A percentile compares a stretch with the other conserved stretches of the same genome.
These are phyloP conservation scores for Guaruba guarouba DNA, from an alignment of 2,113 vertebrate genomes.

Conservation along the genomic window DNA sequence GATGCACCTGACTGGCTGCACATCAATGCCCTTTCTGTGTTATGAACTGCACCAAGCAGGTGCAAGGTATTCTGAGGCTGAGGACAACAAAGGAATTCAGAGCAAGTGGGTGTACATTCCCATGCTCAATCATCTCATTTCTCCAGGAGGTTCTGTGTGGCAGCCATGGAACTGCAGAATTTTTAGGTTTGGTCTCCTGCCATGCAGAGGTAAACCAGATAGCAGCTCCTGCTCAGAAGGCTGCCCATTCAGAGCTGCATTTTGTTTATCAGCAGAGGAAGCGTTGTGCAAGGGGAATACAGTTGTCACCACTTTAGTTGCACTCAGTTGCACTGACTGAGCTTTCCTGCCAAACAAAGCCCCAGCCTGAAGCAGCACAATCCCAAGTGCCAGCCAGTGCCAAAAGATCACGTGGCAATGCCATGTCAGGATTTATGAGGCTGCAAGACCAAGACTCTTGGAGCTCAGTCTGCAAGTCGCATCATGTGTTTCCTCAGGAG, in stretches of 20 bases:
- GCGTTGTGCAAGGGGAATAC: fast-evolving
- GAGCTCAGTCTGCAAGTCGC: background rate
- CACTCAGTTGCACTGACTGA: background rate
- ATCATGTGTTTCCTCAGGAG: background rate
- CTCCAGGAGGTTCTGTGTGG: background rate
- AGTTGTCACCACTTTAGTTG: fast-evolving
- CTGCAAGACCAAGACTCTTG: background rate
- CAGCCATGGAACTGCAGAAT: background rate
- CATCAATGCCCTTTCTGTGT: background rate
- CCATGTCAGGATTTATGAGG: background rate
- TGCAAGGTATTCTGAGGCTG: background rate
- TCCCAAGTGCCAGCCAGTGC: background rate
- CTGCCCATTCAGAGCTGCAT: fast-evolving
- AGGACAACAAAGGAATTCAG: background rate
- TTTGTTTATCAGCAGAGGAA: fast-evolving
- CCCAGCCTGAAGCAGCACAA: background rate
- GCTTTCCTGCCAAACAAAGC: background rate
- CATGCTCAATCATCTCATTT: fast-evolving
- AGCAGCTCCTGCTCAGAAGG: background rate
- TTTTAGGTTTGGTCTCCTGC: background rate
- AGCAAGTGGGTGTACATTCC: fast-evolving
- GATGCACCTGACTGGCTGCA: background rate
- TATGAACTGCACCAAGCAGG: background rate
- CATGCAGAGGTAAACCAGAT: background rate
- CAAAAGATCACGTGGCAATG: fast-evolving